Conservation (phyloP, 23 tunicate genomes). For the Trididemnum nubilum region DNA sequence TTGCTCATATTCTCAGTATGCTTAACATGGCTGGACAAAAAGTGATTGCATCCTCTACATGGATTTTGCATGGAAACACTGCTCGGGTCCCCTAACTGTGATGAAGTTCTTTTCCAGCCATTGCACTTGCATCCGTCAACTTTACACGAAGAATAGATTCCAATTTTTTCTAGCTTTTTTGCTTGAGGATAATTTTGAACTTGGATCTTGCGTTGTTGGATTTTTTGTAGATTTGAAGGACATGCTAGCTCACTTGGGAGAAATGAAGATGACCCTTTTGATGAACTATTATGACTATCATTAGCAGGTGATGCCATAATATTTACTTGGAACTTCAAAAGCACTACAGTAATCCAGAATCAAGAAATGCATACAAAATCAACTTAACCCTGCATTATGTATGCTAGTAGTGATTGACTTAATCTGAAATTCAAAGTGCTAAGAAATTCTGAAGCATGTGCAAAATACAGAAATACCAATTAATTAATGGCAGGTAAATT, state of each 20-base stretch:
- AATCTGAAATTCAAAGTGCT: too few species aligned
- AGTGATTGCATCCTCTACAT: conserved; percentile 67
- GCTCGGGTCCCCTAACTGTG: background rate
- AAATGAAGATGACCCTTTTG: conserved; percentile 33
- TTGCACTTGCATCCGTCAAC: conserved; percentile 83
- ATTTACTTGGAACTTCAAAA: too few species aligned
- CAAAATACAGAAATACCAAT: too few species aligned
- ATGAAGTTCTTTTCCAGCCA: conserved; percentile 69
- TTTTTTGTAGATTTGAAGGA: conserved; percentile 69
- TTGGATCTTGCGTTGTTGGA: conserved; percentile 78
- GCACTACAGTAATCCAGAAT: too few species aligned
- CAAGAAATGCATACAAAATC: too few species aligned
- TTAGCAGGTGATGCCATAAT: conserved; percentile 6
- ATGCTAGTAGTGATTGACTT: too few species aligned
- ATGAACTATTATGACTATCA: background rate
- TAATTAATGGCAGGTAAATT: too few species aligned
- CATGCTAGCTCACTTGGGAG: conserved; percentile 83
- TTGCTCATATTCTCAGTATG: conserved; percentile 58
- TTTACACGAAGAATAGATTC: conserved; percentile 76
- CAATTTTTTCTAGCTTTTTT: conserved; percentile 80
- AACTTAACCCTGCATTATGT: too few species aligned
- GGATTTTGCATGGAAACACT: conserved; percentile 20
- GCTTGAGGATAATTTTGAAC: conserved; percentile 61
- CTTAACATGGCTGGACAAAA: conserved; percentile 53
- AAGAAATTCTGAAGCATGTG: too few species aligned